Percentiles rank a stretch among this genome's conserved stretches.
These are phyloP conservation scores for Phoenoteleia sp. DNA, from an alignment of 2,888 invertebrate genomes.

Conservation along the genomic window DNA sequence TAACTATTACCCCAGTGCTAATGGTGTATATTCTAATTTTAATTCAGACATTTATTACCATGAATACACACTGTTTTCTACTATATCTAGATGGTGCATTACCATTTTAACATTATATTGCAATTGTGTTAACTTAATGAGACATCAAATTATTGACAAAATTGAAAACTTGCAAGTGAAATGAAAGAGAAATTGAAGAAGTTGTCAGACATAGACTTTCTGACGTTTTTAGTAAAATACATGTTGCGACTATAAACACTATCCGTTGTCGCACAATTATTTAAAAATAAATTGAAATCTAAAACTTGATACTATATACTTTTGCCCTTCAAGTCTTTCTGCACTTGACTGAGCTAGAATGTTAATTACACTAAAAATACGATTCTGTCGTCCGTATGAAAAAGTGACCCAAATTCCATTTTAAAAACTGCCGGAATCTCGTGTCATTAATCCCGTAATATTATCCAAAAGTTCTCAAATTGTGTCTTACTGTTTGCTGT, in stretches of 20 bases:
- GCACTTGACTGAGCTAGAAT: slow-evolving; percentile 13
- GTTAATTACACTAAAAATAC: slow-evolving; percentile 18
- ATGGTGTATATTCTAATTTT: slow-evolving; percentile 3
- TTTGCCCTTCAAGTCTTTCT: background rate
- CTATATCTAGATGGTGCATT: background rate
- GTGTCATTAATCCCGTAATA: background rate
- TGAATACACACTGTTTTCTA: background rate
- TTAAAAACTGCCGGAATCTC: background rate
- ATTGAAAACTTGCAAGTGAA: too few species aligned
- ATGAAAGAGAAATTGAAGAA: too few species aligned
- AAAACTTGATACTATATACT: too few species aligned
- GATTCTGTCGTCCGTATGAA: background rate
- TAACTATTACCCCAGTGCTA: background rate
- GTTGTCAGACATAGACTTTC: too few species aligned
- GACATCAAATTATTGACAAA: too few species aligned
- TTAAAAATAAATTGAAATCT: too few species aligned
- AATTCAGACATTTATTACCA: background rate
- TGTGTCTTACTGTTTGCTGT: background rate
- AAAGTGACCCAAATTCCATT: slow-evolving; percentile 17
- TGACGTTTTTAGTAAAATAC: too few species aligned
- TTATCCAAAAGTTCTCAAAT: background rate
- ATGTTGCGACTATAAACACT: too few species aligned
- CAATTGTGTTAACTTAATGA: too few species aligned
- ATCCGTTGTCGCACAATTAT: too few species aligned
- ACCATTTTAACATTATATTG: too few species aligned